A percentile compares a stretch with the other conserved stretches of the same genome.
phyloP scores from a whole-genome alignment of 92 coral and sea anemone species.

The Scolanthus callimorphus region DNA sequence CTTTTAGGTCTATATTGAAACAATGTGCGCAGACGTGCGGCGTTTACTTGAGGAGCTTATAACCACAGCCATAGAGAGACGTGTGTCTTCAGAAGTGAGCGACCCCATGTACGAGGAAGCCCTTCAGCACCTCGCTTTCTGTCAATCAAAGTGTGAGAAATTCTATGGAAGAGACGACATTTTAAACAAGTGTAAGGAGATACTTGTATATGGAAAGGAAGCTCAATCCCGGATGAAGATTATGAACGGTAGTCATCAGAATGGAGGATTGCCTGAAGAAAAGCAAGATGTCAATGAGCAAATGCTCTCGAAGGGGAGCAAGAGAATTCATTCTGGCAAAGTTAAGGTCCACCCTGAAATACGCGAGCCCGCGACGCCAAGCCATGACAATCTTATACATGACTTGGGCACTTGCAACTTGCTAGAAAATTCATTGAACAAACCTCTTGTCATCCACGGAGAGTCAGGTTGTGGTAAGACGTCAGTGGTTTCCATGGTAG shows the following conservation, averaged over 20 bases:
- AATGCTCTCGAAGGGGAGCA: not conserved
- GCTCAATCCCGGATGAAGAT: no score
- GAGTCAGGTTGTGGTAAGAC: constrained; percentile 68
- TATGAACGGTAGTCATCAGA: not conserved
- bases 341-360: not conserved
- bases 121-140: constrained; percentile 46
- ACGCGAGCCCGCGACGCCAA: not conserved
- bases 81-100: constrained; percentile 33
- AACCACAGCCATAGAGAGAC: constrained; percentile 26
- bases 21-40: constrained; percentile 50
- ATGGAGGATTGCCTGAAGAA: not conserved
- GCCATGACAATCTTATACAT: not conserved
- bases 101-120: constrained; percentile 53
- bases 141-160: constrained; percentile 52
- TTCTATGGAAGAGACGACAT: constrained; percentile 56
- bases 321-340: not conserved
- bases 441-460: constrained; percentile 50
- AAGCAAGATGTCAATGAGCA: not conserved
- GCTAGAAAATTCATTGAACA: not conserved
- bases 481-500: constrained; percentile 60
- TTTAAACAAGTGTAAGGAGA: constrained; percentile 15
- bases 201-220: constrained; percentile 14
- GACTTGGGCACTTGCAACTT: not conserved
- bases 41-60: constrained; percentile 37
- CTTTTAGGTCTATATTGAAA: constrained; percentile 21